Evolutionary conservation across 2,797 vertebrate species (phyloP).

Genomic region (Mormyrops attenuatus): DNA sequence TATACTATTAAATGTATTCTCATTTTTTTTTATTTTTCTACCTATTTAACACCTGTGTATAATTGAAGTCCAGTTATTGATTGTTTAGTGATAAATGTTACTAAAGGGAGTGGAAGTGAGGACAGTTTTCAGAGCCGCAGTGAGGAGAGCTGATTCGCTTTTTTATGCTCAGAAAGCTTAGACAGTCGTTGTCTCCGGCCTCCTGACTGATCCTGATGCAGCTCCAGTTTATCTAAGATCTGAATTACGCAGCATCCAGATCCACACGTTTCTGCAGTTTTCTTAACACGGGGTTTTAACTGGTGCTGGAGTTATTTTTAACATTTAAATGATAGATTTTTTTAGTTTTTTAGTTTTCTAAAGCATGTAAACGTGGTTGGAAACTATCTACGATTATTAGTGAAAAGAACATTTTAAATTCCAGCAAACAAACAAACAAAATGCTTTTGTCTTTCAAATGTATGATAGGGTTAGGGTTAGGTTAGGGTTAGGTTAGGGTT

Average conservation of each 20-base stretch:
- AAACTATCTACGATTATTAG: background rate
- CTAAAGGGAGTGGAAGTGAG: constrained; percentile 26
- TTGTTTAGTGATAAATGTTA: constrained; percentile 40
- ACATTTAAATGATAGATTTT: background rate
- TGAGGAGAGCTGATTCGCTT: background rate
- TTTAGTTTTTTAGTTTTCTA: background rate
- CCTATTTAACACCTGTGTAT: constrained; percentile 18
- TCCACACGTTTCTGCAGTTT: background rate
- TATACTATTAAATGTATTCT: constrained; percentile 37
- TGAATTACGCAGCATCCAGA: constrained; percentile 9
- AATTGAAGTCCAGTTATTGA: constrained; percentile 39
- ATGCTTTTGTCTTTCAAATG: background rate
- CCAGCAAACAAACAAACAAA: background rate
- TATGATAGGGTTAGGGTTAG: background rate
- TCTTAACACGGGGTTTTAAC: background rate
- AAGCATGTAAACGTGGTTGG: background rate
- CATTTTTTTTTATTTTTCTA: constrained; percentile 33
- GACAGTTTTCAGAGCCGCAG: background rate
- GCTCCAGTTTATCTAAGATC: background rate
- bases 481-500: no score
- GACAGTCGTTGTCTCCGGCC: background rate
- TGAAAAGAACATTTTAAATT: background rate
- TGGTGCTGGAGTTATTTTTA: background rate
- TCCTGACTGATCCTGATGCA: background rate
- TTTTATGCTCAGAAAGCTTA: background rate